These are phyloP conservation scores for Fukomys damarensis DNA, from an alignment of 2,113 vertebrate species.

Conservation along the genomic window DNA sequence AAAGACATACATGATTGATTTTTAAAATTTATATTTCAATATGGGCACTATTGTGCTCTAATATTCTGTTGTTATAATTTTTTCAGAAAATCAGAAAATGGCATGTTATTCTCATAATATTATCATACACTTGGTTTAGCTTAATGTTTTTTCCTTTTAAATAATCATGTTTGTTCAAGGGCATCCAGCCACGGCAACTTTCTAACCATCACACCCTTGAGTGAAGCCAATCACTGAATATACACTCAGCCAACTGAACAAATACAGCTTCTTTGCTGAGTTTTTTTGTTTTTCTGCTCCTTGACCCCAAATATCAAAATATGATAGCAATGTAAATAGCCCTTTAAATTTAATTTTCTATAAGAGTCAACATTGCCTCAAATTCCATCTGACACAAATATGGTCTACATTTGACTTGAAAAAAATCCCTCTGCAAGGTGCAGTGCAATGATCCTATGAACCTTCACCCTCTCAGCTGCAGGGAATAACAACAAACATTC, in stretches of 20 bases:
- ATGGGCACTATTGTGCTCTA: background rate
- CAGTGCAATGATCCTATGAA: background rate
- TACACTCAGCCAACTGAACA: background rate
- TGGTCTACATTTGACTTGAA: slow-evolving; percentile 57
- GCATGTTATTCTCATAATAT: background rate
- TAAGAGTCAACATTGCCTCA: background rate
- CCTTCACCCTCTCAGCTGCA: background rate
- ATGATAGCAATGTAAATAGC: slow-evolving; percentile 25
- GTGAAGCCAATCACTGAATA: slow-evolving; percentile 8
- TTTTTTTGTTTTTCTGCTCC: slow-evolving; percentile 45
- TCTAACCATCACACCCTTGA: background rate
- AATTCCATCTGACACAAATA: slow-evolving; percentile 41
- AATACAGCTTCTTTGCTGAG: background rate
- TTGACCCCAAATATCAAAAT: slow-evolving; percentile 42
- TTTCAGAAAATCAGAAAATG: background rate
- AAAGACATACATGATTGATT: background rate
- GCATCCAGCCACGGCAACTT: background rate
- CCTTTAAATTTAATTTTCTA: slow-evolving; percentile 52
- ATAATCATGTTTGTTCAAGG: background rate
- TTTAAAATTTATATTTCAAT: background rate
- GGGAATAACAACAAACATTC: background rate
- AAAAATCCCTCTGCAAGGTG: accelerated
- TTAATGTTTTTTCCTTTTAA: slow-evolving; percentile 53
- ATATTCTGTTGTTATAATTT: background rate
- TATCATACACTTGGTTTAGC: background rate